These are phyloP conservation scores for Equus przewalskii DNA, from an alignment of 2,113 vertebrate species.

Conservation along the genomic window DNA sequence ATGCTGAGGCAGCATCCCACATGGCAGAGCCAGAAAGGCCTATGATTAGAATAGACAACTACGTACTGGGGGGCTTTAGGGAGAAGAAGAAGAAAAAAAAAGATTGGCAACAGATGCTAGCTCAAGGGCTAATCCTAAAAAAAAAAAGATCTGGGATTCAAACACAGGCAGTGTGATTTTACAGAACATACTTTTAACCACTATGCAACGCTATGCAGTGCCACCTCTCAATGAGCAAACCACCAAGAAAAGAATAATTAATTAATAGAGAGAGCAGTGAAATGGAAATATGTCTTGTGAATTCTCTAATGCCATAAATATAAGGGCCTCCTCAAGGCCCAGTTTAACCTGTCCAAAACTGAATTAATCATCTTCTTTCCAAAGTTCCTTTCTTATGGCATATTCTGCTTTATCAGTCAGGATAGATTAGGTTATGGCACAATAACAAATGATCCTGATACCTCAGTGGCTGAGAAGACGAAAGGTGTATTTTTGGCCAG, in stretches of 20 bases:
- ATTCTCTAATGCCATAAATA: neutral
- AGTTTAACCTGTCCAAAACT: neutral
- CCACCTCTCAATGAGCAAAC: neutral
- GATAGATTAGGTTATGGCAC: neutral
- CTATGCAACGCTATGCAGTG: neutral
- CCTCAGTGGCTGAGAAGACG: neutral
- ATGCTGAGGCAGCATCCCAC: too few species aligned
- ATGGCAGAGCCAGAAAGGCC: too few species aligned
- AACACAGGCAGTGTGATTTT: neutral
- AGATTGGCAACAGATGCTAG: too few species aligned
- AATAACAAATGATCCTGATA: neutral
- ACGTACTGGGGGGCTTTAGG: too few species aligned
- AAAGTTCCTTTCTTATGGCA: neutral
- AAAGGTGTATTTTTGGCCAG: neutral
- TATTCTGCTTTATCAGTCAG: neutral
- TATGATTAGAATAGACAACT: too few species aligned
- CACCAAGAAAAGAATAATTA: neutral
- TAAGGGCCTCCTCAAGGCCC: neutral
- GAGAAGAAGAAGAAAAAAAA: too few species aligned
- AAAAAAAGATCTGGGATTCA: neutral
- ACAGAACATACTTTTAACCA: neutral
- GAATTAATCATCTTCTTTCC: neutral
- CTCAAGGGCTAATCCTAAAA: neutral
- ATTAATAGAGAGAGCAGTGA: neutral
- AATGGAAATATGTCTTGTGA: neutral